Percentiles rank a stretch among this genome's conserved stretches.
Evolutionary conservation across 2,797 vertebrate genomes (phyloP).

Genomic region (Sebastes goodei): DNA sequence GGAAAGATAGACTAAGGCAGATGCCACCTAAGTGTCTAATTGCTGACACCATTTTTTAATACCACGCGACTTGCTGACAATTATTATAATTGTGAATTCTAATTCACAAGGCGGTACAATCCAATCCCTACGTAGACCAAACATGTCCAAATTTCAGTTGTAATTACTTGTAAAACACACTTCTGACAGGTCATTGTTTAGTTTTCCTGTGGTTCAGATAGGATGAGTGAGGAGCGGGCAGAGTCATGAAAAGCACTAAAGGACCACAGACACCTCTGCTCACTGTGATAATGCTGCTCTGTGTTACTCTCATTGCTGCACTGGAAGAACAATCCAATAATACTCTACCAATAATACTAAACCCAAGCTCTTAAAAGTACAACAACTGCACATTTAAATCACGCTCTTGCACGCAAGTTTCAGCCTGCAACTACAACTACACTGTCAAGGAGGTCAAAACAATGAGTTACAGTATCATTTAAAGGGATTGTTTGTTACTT

Average conservation of each 20-base stretch:
- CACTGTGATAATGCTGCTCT: slow-evolving; percentile 1
- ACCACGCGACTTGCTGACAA: neutral
- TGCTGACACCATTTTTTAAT: neutral
- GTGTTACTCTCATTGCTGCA: neutral
- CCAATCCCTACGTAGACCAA: neutral
- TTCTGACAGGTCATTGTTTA: neutral
- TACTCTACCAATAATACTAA: neutral
- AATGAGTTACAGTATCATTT: neutral
- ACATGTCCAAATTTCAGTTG: neutral
- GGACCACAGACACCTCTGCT: neutral
- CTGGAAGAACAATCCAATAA: neutral
- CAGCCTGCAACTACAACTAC: neutral
- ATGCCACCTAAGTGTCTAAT: neutral
- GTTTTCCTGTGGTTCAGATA: slow-evolving; percentile 1
- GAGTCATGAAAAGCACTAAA: neutral
- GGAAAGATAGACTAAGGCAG: neutral
- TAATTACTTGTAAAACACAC: neutral
- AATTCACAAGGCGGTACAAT: neutral
- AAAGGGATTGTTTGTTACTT: neutral
- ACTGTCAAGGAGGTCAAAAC: slow-evolving; percentile 1
- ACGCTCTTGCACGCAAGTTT: neutral
- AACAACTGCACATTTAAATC: neutral
- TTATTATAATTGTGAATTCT: neutral
- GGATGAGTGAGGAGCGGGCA: neutral
- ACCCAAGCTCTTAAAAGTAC: neutral